Conservation (phyloP, 2,888 invertebrate species). For the Leptopterna dolabrata region DNA sequence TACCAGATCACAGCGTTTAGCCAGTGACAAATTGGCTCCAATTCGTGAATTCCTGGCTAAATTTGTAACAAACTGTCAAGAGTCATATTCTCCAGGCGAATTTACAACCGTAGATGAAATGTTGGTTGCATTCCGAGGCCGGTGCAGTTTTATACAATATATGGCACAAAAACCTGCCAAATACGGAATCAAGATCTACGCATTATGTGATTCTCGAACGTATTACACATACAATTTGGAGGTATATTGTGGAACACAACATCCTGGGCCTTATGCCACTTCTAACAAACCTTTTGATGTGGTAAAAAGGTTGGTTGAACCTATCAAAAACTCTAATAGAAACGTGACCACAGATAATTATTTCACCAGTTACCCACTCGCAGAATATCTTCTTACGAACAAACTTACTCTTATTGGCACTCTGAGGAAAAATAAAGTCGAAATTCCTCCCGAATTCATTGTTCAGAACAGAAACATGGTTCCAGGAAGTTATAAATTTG, state of each 20-base stretch:
- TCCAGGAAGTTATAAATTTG: neutral
- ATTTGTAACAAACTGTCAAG: neutral
- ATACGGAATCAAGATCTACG: slow-evolving; percentile 50
- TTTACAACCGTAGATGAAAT: slow-evolving; percentile 40
- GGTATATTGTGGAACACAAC: slow-evolving; percentile 56
- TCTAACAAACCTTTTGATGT: no score
- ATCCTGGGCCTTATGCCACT: slow-evolving; percentile 61
- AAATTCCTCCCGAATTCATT: slow-evolving; percentile 63
- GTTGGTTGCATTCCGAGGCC: slow-evolving; percentile 27
- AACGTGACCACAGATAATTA: neutral
- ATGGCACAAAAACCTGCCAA: slow-evolving; percentile 51
- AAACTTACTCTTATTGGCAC: slow-evolving; percentile 62
- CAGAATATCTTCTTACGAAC: slow-evolving; percentile 47
- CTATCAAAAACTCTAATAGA: neutral
- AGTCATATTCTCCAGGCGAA: neutral
- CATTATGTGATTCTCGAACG: slow-evolving; percentile 22
- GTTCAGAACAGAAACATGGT: slow-evolving; percentile 57
- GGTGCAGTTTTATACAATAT: slow-evolving; percentile 37
- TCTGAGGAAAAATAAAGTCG: slow-evolving; percentile 62
- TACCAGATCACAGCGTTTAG: neutral
- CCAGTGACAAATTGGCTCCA: neutral
- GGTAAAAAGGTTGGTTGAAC: neutral
- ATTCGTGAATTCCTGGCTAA: neutral
- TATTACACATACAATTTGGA: slow-evolving; percentile 54
- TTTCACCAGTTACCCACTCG: neutral